Evolutionary conservation across 2,888 invertebrate species (phyloP).

Genomic region (Nymphalis c-album): DNA sequence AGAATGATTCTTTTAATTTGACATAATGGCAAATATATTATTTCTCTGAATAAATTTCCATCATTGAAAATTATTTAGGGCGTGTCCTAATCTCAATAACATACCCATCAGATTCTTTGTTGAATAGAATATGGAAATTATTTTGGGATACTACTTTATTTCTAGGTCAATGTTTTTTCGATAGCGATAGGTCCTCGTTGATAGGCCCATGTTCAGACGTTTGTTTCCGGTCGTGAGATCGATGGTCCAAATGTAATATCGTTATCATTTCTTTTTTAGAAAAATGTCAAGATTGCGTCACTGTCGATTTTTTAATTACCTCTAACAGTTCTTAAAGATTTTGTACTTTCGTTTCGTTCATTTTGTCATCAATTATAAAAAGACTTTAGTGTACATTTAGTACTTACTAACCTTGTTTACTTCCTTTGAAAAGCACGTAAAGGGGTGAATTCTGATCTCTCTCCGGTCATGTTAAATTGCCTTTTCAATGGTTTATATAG

Average conservation of each 20-base stretch:
- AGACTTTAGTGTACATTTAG: too few species aligned
- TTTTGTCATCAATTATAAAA: too few species aligned
- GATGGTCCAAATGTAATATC: slow-evolving; percentile 16
- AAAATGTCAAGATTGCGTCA: slow-evolving; percentile 17
- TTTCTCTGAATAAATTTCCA: slow-evolving; percentile 26
- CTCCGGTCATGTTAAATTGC: too few species aligned
- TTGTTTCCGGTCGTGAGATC: slow-evolving; percentile 28
- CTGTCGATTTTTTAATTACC: background rate
- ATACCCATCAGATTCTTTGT: slow-evolving; percentile 28
- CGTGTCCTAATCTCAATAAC: slow-evolving; percentile 25
- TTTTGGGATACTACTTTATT: slow-evolving; percentile 26
- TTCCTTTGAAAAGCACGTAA: too few species aligned
- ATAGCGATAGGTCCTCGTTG: slow-evolving; percentile 30
- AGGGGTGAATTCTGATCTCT: too few species aligned
- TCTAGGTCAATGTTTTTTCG: slow-evolving; percentile 33
- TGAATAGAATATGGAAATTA: slow-evolving; percentile 31
- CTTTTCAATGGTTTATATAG: too few species aligned
- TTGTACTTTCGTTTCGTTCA: too few species aligned
- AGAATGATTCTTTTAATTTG: slow-evolving; percentile 24
- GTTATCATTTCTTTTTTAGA: slow-evolving; percentile 18
- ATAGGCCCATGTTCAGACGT: slow-evolving; percentile 25
- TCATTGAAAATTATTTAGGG: slow-evolving; percentile 22
- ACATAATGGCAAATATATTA: slow-evolving; percentile 14
- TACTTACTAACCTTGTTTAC: too few species aligned
- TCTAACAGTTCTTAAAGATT: too few species aligned